These are phyloP conservation scores for Origma solitaria DNA, from an alignment of 2,113 vertebrate genomes.

Conservation along the genomic window DNA sequence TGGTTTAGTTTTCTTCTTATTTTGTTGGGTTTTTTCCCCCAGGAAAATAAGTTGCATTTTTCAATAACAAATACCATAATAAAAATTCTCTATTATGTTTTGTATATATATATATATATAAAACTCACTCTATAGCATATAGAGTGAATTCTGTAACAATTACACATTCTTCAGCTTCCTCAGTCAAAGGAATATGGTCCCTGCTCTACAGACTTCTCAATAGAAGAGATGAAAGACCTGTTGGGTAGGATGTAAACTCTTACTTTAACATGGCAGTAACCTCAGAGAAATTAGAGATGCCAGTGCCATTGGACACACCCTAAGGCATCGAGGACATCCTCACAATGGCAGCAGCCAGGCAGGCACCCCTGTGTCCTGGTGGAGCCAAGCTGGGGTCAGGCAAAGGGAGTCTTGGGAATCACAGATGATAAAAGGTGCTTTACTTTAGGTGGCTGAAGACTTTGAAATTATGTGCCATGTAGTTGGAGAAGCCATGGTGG, in stretches of 20 bases:
- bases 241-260: neutral
- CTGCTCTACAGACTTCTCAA: neutral
- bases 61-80: neutral
- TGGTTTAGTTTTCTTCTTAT: neutral
- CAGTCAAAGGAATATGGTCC: neutral
- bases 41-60: neutral
- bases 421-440: neutral
- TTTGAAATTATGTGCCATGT: neutral
- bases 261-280: neutral
- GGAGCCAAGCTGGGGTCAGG: neutral
- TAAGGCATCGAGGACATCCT: neutral
- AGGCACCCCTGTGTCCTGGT: neutral
- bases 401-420: neutral
- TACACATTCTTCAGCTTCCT: neutral
- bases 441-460: neutral
- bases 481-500: neutral
- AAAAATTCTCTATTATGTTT: neutral
- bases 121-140: neutral
- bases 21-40: neutral
- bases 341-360: neutral
- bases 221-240: neutral
- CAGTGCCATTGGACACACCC: neutral
- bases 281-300: neutral
- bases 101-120: too few species aligned
- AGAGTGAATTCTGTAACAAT: neutral